Percentiles rank a stretch among this genome's conserved stretches.
These are phyloP conservation scores for Ornithorhynchus anatinus DNA, from an alignment of 2,113 vertebrate species.

Conservation along the genomic window DNA sequence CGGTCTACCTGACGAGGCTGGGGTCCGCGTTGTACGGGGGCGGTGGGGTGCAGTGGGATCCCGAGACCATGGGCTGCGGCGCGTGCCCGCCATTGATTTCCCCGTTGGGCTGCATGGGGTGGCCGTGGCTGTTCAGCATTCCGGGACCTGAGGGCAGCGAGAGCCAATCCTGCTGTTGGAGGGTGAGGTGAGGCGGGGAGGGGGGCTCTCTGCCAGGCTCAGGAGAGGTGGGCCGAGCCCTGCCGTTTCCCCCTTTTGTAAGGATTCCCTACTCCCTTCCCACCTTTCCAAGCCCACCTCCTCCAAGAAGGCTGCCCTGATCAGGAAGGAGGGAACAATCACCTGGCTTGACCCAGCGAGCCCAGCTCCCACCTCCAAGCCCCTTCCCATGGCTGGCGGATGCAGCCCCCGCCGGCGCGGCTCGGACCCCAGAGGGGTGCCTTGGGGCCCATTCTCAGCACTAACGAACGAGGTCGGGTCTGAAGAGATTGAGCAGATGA, in stretches of 20 bases:
- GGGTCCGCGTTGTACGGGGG: constrained; percentile 96
- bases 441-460: too few relatives aligned
- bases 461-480: too few relatives aligned
- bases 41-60: constrained; percentile 93
- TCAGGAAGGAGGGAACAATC: not conserved
- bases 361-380: not conserved
- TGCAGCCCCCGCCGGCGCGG: not conserved
- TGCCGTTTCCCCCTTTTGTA: too few relatives aligned
- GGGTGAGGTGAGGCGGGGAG: not conserved
- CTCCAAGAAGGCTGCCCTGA: not conserved
- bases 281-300: not conserved
- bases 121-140: constrained; percentile 86
- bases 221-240: not conserved
- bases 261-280: not conserved
- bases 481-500: too few relatives aligned
- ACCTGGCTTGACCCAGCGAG: not conserved
- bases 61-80: constrained; percentile 88
- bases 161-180: not conserved
- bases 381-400: rapidly evolving
- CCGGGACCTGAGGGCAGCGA: constrained; percentile 72
- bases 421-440: too few relatives aligned
- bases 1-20: constrained; percentile 89
- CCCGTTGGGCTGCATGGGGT: constrained; percentile 86
- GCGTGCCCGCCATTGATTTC: constrained; percentile 90
- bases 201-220: not conserved